These are phyloP conservation scores for Rousettus madagascariensis DNA, from an alignment of 2,797 vertebrate species.

Conservation along the genomic window DNA sequence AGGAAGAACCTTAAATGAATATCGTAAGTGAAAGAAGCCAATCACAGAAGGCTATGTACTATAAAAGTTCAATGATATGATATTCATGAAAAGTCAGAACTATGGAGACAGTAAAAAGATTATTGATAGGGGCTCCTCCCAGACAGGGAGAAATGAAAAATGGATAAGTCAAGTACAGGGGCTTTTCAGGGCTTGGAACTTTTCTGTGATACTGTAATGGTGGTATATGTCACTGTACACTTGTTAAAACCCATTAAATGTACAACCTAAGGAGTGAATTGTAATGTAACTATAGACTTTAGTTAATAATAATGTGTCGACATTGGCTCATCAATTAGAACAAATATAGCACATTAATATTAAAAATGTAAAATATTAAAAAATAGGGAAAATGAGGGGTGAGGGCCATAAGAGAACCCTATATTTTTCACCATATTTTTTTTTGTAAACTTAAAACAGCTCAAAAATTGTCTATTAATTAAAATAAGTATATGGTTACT, in stretches of 20 bases:
- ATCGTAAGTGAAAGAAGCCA: not conserved
- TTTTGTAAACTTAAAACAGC: not conserved
- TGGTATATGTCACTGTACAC: not conserved
- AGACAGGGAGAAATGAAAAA: no score
- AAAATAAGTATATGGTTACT: not conserved
- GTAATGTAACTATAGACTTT: not conserved
- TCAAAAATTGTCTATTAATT: not conserved
- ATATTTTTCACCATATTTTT: not conserved
- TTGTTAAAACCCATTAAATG: not conserved
- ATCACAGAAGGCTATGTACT: not conserved
- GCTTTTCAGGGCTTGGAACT: not conserved
- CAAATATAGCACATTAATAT: not conserved
- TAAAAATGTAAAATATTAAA: not conserved
- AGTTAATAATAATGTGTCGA: not conserved
- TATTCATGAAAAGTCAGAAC: not conserved
- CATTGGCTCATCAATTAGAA: not conserved
- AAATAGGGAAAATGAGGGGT: not conserved
- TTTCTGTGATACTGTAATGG: not conserved
- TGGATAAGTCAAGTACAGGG: not conserved
- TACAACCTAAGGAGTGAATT: not conserved
- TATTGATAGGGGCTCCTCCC: not conserved
- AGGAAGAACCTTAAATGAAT: not conserved
- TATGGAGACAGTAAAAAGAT: not conserved
- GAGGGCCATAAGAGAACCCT: accelerated
- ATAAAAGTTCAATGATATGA: not conserved